Base-by-base conservation (phyloP, 2,797 vertebrate genomes). In the Parauchenoglanis ngamensis region DNA sequence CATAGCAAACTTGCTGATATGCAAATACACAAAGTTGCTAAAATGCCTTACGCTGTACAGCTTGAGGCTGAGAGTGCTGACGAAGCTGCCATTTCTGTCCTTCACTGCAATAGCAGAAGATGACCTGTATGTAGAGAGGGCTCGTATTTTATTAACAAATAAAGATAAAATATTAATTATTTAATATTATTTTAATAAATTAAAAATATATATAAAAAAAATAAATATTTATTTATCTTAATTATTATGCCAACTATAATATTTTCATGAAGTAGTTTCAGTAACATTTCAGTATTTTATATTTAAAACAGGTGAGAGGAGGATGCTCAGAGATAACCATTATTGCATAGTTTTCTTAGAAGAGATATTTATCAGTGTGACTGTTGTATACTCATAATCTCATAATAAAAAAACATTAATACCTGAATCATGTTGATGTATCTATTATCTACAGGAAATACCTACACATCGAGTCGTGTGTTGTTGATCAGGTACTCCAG, bases 11-110 rank as follows among this genome's bases (percentile, higher is more conserved):
- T 61, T 23, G 59, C 21, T 0, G 6, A 73, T 67, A 35, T 23
- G 81, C 59, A 79, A 73, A 65, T 7, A 67, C 72, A 49, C 23
- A 46, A 65, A 21, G 7, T 25, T 63, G 65, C 12, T 44, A 0
- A 72, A 80, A 75, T 75, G 35, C 84, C 94, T 94, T 92, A 96
- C 95, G 1, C 54, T 89, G 91, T 89, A 97, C 23, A 96, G 91
- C 57, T 91, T 88, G 86, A 96, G 90, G 72, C 86, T 94, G 63
- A 97, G 91, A 2, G 95, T 96, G 93, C 95, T 96, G 91, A 96
- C 94, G 93, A 97, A 97, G 90, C 94, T 96, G 1, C 96, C 96
- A 52, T 96, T 96, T 90, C 92, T 96, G 92, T 96, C 95, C 86
- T 89, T 94, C 76, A 96, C 86, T 1, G 95, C 92, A 52, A 96